Percentiles rank a stretch among this genome's conserved stretches.
phyloP scores from a whole-genome alignment of 2,888 invertebrate genomes.

The Leuctra nigra region DNA sequence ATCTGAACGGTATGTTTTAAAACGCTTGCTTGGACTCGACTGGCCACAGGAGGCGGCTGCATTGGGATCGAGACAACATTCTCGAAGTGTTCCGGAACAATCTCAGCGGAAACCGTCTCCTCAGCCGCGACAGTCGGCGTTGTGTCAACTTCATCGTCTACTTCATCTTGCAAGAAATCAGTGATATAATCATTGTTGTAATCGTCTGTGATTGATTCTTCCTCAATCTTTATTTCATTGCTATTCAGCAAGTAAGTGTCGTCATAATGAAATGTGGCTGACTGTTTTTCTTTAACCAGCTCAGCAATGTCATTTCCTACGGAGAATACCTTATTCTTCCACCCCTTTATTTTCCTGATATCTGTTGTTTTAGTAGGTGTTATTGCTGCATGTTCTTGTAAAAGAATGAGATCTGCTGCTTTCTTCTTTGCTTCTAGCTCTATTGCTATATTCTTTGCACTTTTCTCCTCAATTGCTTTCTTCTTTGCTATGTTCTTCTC shows the following conservation, averaged over 20 bases:
- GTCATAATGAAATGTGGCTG: conserved; percentile 15
- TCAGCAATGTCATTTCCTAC: conserved; percentile 19
- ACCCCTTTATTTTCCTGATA: conserved; percentile 36
- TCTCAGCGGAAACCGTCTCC: too few species aligned
- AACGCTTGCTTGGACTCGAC: too few species aligned
- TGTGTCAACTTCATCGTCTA: background rate
- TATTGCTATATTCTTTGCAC: too few species aligned
- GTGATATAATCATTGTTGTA: background rate
- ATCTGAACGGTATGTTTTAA: too few species aligned
- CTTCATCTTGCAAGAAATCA: background rate
- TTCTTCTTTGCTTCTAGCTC: too few species aligned
- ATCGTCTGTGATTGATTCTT: background rate
- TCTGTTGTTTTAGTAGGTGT: too few species aligned
- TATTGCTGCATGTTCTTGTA: too few species aligned
- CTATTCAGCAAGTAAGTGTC: conserved; percentile 21
- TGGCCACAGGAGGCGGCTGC: too few species aligned
- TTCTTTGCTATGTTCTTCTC: background rate
- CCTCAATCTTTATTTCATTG: conserved; percentile 16
- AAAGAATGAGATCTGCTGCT: background rate
- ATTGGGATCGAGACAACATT: too few species aligned
- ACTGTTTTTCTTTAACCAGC: background rate
- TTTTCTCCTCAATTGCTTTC: background rate
- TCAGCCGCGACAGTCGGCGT: too few species aligned
- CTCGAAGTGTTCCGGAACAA: too few species aligned
- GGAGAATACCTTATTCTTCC: conserved; percentile 34